These are phyloP conservation scores for Catostylus mosaicus DNA, from an alignment of 30 jellyfish, hydroid and myxozoan species.

Conservation along the genomic window DNA sequence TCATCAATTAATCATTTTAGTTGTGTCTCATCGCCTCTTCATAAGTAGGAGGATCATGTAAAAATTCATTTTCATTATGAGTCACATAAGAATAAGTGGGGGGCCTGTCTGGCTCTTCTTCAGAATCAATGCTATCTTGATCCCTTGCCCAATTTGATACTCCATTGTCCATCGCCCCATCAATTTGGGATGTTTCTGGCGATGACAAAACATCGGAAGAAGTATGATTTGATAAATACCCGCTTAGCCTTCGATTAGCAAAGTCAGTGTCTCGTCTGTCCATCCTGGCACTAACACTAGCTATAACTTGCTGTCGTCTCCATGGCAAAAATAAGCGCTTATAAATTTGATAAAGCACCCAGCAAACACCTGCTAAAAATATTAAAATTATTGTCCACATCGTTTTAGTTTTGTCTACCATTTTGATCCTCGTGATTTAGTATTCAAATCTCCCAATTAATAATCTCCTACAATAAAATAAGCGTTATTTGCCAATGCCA, in stretches of 20 bases:
- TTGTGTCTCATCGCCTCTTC: slow-evolving; percentile 6
- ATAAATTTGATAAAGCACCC: slow-evolving; percentile 14
- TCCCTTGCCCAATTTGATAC: not conserved
- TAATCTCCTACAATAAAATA: too few species aligned
- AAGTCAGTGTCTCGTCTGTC: not conserved
- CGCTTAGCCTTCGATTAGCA: not conserved
- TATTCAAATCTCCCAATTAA: too few species aligned
- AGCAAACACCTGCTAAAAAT: not conserved
- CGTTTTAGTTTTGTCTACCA: slow-evolving; percentile 1
- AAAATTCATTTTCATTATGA: not conserved
- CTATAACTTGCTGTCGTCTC: not conserved
- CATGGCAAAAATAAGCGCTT: slow-evolving; percentile 16
- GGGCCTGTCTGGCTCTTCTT: slow-evolving; percentile 8
- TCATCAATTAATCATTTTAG: too few species aligned
- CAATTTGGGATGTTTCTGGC: not conserved
- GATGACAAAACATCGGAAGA: not conserved
- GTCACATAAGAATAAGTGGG: slow-evolving; percentile 20
- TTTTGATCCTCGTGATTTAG: too few species aligned
- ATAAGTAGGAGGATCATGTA: slow-evolving; percentile 18
- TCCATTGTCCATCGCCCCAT: not conserved
- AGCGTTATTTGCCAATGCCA: too few species aligned
- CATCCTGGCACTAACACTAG: not conserved
- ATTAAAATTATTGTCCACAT: slow-evolving; percentile 16
- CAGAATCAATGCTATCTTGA: not conserved
- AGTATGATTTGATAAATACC: not conserved